A percentile compares a stretch with the other conserved stretches of the same genome.
Evolutionary conservation across 2,113 vertebrate genomes (phyloP).

Genomic region (Pyxicephalus adspersus): DNA sequence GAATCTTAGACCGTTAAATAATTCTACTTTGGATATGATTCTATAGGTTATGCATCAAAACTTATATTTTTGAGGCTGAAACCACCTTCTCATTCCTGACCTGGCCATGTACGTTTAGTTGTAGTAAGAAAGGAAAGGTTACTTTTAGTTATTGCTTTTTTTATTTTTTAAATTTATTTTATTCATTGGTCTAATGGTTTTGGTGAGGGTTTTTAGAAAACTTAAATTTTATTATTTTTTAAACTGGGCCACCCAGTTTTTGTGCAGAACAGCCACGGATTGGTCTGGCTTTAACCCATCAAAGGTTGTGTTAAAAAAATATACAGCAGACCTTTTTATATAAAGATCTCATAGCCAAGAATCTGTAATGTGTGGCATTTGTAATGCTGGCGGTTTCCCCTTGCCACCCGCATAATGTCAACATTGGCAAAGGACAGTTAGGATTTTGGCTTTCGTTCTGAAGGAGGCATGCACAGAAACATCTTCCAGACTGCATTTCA

Average conservation of each 20-base stretch:
- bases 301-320: neutral
- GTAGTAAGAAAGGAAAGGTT: no score
- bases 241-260: neutral
- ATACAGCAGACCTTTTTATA: neutral
- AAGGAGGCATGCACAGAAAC: neutral
- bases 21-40: no score
- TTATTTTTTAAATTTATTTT: no score
- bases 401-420: conserved; percentile 18
- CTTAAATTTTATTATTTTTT: neutral
- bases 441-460: conserved; percentile 5
- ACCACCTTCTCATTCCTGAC: no score
- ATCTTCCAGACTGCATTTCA: neutral
- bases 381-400: conserved; percentile 8
- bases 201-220: no score
- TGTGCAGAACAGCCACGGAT: neutral
- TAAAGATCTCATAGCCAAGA: neutral
- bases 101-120: no score
- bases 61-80: no score
- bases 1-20: no score
- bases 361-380: conserved; percentile 11
- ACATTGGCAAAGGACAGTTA: conserved; percentile 13
- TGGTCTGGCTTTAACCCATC: neutral
- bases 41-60: no score
- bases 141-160: no score
- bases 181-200: no score